Evolutionary conservation across 2,888 invertebrate species (phyloP), one percentile per base, ranked within the genome.

Genomic region (Campoletis raptor): DNA sequence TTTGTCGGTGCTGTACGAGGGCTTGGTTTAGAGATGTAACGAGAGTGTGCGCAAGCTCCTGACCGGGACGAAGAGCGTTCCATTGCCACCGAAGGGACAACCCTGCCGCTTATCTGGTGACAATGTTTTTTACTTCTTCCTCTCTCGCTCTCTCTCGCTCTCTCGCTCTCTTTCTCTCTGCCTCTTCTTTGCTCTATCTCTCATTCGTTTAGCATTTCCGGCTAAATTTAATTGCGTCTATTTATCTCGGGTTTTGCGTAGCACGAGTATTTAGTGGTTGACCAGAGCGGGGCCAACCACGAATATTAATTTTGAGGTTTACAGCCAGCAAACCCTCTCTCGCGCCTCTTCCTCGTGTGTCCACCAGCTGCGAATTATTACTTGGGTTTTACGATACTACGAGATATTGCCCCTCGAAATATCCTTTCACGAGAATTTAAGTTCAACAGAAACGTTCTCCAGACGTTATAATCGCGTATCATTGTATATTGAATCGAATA

Each of bases 201-300:
- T 70, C 78, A 74, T 81, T 48, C 88, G 80, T 80, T 89, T 88
- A 89, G 90, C 89, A 86, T 88, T 90, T 89, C 89, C 82, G 86
- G 72, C 42, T 86, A 88, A 83, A 90, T 91, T 91, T 91, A 91
- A 91, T 91, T 91, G 91, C 90, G 86, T 88, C 88, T 83, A 88
- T 90, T 89, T 89, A 90, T 91, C 88, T 89, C 89, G 90, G 85
- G 82, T 89, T 90, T 89, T 89, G 88, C 90, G 88, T 64, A 85
- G 73, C 82, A 64, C 89, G 85, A 79, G 87, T 86, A 86, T 87
- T 88, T 88, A 87, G 87, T 84, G 85, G 86, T 87, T 86, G 88
- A 88, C 88, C 88, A 84, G 72, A 69, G 40, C 64, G 81, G 67
- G 85, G 85, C 79, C 87, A 80, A 85, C 88, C 87, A 69, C 88